Percentiles rank a stretch among this genome's conserved stretches.
These are phyloP conservation scores for Sardina pilchardus DNA, from an alignment of 2,113 vertebrate genomes.

Conservation along the genomic window DNA sequence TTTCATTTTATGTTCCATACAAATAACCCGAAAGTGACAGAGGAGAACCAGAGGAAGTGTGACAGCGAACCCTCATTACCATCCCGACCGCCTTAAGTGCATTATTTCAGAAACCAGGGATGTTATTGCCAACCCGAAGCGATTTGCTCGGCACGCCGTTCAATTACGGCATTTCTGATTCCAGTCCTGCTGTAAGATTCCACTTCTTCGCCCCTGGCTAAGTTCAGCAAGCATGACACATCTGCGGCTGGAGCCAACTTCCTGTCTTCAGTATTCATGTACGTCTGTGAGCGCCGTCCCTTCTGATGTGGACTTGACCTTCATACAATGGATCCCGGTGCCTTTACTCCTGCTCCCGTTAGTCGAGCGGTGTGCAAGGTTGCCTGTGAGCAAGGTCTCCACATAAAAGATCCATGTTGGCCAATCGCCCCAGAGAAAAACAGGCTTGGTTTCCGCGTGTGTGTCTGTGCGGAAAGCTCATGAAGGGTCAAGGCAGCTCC, in stretches of 20 bases:
- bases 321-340: background rate
- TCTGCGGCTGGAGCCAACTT: background rate
- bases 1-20: background rate
- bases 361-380: background rate
- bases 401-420: background rate
- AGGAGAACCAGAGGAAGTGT: background rate
- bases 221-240: background rate
- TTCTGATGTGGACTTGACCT: background rate
- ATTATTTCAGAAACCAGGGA: background rate
- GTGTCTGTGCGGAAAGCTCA: background rate
- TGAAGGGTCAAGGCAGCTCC: background rate
- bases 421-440: background rate
- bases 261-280: background rate
- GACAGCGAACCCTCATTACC: slow-evolving; percentile 3
- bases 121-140: background rate
- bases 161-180: slow-evolving; percentile 1
- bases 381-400: background rate
- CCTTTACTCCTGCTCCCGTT: background rate
- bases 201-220: background rate
- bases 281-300: background rate
- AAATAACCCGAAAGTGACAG: background rate
- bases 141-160: background rate
- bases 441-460: background rate
- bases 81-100: background rate
- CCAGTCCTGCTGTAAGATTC: background rate